Conservation (phyloP, 30 jellyfish, hydroid and myxozoan species). For the Turritopsis rubra region DNA sequence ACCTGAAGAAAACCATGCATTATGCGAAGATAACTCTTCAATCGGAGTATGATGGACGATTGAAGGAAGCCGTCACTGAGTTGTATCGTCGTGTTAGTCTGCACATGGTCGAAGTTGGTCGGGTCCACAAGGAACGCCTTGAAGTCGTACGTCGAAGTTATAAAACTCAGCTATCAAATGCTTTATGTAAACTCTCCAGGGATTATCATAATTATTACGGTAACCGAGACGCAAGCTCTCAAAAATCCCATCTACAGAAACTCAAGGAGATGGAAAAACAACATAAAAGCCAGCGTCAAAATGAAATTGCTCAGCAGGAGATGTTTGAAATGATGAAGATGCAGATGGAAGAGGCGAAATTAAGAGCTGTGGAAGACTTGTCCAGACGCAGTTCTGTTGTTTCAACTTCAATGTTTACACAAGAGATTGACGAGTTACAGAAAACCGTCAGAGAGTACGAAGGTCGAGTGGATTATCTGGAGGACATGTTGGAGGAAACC, state of each 20-base stretch:
- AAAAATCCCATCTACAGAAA: constrained; percentile 37
- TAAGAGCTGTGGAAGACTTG: constrained; percentile 24
- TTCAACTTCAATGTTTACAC: constrained; percentile 27
- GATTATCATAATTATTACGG: constrained; percentile 62
- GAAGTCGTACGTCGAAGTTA: constrained; percentile 72
- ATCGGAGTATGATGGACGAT: constrained; percentile 75
- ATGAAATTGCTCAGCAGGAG: constrained; percentile 65
- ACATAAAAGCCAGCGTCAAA: constrained; percentile 40
- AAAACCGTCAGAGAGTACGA: constrained; percentile 48
- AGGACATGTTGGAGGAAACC: constrained; percentile 45
- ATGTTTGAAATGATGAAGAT: constrained; percentile 60
- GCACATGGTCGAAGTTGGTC: constrained; percentile 62
- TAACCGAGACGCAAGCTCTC: constrained; percentile 37
- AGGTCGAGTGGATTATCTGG: constrained; percentile 47
- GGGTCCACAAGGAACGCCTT: constrained; percentile 62
- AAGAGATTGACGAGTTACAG: constrained; percentile 60
- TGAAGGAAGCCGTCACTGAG: constrained; percentile 59
- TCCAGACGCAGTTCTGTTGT: constrained; percentile 9
- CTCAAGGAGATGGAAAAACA: constrained; percentile 30
- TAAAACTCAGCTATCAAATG: constrained; percentile 86
- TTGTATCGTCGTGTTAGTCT: constrained; percentile 60
- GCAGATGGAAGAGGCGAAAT: constrained; percentile 53
- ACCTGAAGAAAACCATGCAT: constrained; percentile 60
- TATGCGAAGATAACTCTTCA: constrained; percentile 79
- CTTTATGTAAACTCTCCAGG: constrained; percentile 58